These are phyloP conservation scores for Drosophila azteca DNA, from an alignment of 1,140 invertebrate species.

Conservation along the genomic window DNA sequence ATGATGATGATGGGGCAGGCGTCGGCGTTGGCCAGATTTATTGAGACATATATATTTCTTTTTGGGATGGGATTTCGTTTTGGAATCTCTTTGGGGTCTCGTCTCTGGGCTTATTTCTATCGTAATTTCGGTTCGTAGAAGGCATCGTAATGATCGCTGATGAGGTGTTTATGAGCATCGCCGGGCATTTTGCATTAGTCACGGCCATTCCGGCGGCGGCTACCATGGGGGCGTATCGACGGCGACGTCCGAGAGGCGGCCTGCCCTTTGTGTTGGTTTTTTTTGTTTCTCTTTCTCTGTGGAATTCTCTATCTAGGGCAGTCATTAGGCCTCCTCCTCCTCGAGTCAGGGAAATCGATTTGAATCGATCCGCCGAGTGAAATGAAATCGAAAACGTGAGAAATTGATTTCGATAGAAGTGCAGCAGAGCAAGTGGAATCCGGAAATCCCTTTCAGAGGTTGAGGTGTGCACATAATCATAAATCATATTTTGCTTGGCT, in stretches of 20 bases:
- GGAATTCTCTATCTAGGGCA: conserved; percentile 50
- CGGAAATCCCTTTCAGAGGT: conserved; percentile 27
- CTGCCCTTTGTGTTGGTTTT: conserved; percentile 29
- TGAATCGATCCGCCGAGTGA: conserved; percentile 43
- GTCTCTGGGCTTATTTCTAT: conserved; percentile 63
- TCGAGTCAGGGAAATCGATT: conserved; percentile 36
- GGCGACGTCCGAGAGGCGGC: conserved; percentile 22
- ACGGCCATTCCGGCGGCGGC: conserved; percentile 49
- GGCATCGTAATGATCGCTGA: conserved; percentile 76
- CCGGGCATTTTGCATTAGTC: conserved; percentile 75
- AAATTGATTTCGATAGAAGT: conserved; percentile 45
- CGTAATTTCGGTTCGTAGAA: conserved; percentile 69
- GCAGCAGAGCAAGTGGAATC: not conserved
- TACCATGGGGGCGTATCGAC: conserved; percentile 47
- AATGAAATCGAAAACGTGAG: conserved; percentile 64
- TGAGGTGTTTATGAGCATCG: conserved; percentile 77
- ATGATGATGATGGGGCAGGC: conserved; percentile 1
- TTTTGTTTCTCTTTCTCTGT: conserved; percentile 20
- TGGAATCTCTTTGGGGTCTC: conserved; percentile 3
- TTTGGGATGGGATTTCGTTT: not conserved
- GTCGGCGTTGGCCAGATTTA: conserved; percentile 52
- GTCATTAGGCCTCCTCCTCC: conserved; percentile 73
- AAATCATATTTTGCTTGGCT: too few species aligned
- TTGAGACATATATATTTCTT: conserved; percentile 65
- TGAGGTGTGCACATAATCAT: conserved; percentile 16